Conservation (phyloP, 1,140 invertebrate genomes). For the Vanessa atalanta region DNA sequence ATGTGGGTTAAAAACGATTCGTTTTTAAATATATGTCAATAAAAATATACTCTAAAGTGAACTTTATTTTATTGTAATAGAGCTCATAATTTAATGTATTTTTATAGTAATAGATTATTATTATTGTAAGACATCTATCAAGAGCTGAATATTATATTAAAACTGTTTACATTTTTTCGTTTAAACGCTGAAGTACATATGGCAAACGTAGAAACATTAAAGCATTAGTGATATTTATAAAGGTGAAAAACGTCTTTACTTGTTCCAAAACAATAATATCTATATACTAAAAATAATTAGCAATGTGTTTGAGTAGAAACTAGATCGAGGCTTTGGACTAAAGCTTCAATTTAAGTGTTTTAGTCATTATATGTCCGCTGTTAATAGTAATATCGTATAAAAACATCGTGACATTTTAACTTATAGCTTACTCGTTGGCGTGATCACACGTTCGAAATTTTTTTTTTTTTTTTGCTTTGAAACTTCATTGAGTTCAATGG, state of each 20-base stretch:
- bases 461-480: too few relatives aligned
- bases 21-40: background rate
- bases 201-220: background rate
- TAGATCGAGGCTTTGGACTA: too few relatives aligned
- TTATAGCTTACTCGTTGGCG: too few relatives aligned
- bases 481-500: too few relatives aligned
- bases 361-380: too few relatives aligned
- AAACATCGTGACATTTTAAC: too few relatives aligned
- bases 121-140: background rate
- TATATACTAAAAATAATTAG: too few relatives aligned
- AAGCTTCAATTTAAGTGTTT: too few relatives aligned
- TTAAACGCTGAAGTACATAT: background rate
- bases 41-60: background rate
- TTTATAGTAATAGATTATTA: background rate
- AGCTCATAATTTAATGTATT: background rate
- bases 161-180: slow-evolving; percentile 1
- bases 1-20: slow-evolving; percentile 4
- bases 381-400: too few relatives aligned
- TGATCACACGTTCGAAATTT: too few relatives aligned
- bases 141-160: slow-evolving; percentile 3
- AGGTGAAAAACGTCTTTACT: background rate
- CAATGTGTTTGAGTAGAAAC: too few relatives aligned
- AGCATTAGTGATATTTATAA: background rate
- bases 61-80: background rate
- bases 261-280: background rate